Evolutionary conservation across 2,888 invertebrate species (phyloP), one percentile per base, ranked within the genome.

Genomic region (Macroteleia sp.): DNA sequence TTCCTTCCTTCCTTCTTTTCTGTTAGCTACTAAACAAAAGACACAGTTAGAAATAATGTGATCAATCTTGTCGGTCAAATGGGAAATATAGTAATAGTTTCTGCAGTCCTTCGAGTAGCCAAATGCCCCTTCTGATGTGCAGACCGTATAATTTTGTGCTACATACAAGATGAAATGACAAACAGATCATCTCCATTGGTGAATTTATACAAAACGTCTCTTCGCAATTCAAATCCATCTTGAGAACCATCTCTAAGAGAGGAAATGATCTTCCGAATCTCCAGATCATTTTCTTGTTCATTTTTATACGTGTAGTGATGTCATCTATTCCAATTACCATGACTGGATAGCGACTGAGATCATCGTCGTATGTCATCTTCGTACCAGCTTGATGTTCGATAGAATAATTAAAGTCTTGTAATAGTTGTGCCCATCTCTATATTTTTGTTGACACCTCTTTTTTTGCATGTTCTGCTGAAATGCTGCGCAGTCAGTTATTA

Each of bases 271-370:
- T 25, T 25, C 25, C 6, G 25, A 25, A 25, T 6, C 25, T 25
- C 25, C 3, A 6, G 25, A 25, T 25, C 25, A 10, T 32, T 10
- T 25, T 25, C 4, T 25, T 25, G 25, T 25, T 6, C 25, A 5
- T 25, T 25, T 25, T 25, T 25, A 25, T 25, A 3, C 25, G 25
- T 25, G 25, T 25, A 25, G 25, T 25, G 6, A 25, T 25, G 6
- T 25, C 25, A 25, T 25, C 6, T 25, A 25, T 25, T 25, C 25
- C 54, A 28, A 76, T 20, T 1, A 28, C 9, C 61, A 67, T 71
- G 8, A 71, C 76, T 4, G 79, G 76, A 32, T 61, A 50, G 5
- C 71, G 70, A 25, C 79, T 73, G 0, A 79, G 42, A 9, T 73
- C 69, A 19, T 79, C 77, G 4, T 62, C 73, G 25, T 76, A 59